These are phyloP conservation scores for Todus mexicanus DNA, from an alignment of 2,797 vertebrate species.

Conservation along the genomic window DNA sequence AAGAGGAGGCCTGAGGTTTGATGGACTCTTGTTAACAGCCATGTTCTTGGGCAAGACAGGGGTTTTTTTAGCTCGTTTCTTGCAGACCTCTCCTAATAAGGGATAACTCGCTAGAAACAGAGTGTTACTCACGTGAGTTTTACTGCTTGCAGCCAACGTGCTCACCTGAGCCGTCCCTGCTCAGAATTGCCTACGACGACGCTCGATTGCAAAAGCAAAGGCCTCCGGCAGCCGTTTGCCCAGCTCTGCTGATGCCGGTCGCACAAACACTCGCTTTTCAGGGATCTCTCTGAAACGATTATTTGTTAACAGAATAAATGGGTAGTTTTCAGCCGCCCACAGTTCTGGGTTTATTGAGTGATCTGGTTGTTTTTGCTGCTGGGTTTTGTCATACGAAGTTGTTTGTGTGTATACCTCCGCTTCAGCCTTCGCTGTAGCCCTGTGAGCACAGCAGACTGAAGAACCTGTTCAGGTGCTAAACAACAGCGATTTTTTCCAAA, in stretches of 20 bases:
- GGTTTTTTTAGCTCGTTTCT: background rate
- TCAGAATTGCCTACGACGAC: accelerated
- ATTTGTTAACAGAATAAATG: constrained; percentile 12
- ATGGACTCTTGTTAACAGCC: background rate
- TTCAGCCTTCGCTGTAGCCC: background rate
- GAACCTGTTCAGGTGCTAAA: background rate
- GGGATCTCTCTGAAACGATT: constrained; percentile 11
- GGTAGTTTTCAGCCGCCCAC: background rate
- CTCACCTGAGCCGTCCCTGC: background rate
- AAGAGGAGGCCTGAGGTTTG: background rate
- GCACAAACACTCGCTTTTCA: background rate
- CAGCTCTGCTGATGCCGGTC: constrained; percentile 21
- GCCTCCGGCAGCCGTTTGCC: background rate
- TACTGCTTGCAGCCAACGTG: background rate
- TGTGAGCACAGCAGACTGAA: background rate
- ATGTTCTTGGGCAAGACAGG: background rate
- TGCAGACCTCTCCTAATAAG: background rate
- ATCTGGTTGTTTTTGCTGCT: background rate
- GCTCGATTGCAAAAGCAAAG: background rate
- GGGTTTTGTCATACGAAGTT: background rate
- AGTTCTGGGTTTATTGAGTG: background rate
- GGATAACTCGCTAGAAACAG: constrained; percentile 6
- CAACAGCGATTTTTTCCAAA: background rate
- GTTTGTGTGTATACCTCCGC: background rate
- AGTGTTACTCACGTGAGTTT: background rate